Evolutionary conservation across 2,797 vertebrate genomes (phyloP), one percentile per base, ranked within the genome.

Genomic region (Hirundo rustica): DNA sequence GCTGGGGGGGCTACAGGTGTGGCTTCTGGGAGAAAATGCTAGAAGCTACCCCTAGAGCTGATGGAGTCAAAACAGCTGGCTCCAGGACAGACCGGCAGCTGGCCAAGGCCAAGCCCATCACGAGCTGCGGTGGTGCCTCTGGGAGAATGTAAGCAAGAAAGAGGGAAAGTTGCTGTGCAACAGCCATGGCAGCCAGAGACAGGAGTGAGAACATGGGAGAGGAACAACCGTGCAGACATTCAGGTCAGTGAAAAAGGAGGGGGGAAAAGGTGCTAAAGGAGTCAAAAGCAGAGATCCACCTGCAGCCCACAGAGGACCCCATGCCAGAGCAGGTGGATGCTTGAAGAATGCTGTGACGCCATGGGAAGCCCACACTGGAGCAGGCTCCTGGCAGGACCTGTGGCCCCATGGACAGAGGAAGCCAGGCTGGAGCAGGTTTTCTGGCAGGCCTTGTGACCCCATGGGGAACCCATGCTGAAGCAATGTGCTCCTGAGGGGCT

Each of bases 61-160:
- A 32, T 3, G 14, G 10, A 81, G 58, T 21, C 38, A 54, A 25
- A 15, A 3, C 7, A 79, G 38, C 5, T 0, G 0, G 44, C 44
- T 54, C 50, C 2, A 1, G 12, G 57, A 42, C 1, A 4, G 47
- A 73, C 1, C 6, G 0, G 0, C 48, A 3, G 4, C 67, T 51
- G 48, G 47, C 62, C 80, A 78, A 42, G 21, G 51, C 61, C 8
- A 18, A 58, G 58, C 8, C 38, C 26, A 38, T 26, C 53, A 17
- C 53, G 2, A 4, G 29, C 3, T 15, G 20, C 7, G 51, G 30
- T 0, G 17, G n/a, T 1, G 13, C 38, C 58, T n/a, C 58, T 25
- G 23, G 13, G 20, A 61, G 9, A 65, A 45, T 0, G 2, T 6
- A 32, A 16, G 25, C 58, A 57, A 45, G 26, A 36, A 58, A 50